Evolutionary conservation across 2,888 invertebrate genomes (phyloP).

Genomic region (Maniola hyperantus): DNA sequence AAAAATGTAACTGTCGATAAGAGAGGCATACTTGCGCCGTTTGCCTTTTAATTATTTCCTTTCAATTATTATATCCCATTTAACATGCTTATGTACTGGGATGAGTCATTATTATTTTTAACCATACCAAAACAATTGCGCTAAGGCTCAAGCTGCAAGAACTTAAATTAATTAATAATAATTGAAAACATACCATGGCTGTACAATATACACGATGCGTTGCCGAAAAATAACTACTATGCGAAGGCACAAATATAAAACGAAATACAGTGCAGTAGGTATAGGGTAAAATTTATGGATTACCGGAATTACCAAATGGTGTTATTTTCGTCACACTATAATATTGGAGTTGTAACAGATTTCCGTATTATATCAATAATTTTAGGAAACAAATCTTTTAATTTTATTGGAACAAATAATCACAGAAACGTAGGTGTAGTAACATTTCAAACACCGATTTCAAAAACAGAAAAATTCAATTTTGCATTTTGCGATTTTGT

Average conservation of each 20-base stretch:
- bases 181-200: constrained; percentile 34
- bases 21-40: too few species aligned
- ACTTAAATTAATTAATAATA: constrained; percentile 20
- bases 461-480: too few species aligned
- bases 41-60: not conserved
- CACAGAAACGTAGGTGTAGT: not conserved
- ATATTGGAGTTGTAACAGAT: not conserved
- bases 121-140: constrained; percentile 39
- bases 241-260: constrained; percentile 7
- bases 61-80: not conserved
- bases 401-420: too few species aligned
- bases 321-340: constrained; percentile 12
- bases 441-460: too few species aligned
- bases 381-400: too few species aligned
- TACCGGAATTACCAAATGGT: constrained; percentile 20
- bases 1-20: too few species aligned
- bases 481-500: too few species aligned
- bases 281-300: constrained; percentile 5
- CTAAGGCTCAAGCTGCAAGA: constrained; percentile 2
- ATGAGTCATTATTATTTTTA: constrained; percentile 66
- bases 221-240: constrained; percentile 17
- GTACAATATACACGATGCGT: constrained; percentile 25
- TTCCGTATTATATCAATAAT: not conserved
- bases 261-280: constrained; percentile 6
- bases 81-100: constrained; percentile 12